phyloP scores from a whole-genome alignment of 2,797 vertebrate species.

The Sebastes hubbsi region DNA sequence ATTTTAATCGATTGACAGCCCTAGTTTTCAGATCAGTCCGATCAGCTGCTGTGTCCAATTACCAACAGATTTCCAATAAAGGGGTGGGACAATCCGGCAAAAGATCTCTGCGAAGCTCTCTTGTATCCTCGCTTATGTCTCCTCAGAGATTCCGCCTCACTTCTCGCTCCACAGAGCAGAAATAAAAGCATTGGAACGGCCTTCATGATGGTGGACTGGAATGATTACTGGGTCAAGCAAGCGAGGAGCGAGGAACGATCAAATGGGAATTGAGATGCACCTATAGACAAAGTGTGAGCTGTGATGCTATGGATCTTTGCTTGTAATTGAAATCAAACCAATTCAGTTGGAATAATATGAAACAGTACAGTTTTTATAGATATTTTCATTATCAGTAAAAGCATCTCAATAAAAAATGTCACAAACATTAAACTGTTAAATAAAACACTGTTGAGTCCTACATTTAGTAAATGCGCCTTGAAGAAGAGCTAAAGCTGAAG shows the following conservation, averaged over 20 bases:
- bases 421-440: background rate
- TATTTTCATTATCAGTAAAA: background rate
- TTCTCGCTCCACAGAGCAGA: background rate
- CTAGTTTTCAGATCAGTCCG: background rate
- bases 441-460: background rate
- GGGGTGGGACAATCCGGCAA: background rate
- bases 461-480: background rate
- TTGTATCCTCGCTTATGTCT: background rate
- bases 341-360: no score
- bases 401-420: background rate
- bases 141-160: background rate
- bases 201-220: background rate
- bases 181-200: background rate
- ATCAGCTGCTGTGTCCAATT: background rate
- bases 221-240: background rate
- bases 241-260: background rate
- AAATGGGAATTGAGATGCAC: background rate
- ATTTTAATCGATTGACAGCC: no score
- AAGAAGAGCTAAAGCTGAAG: background rate
- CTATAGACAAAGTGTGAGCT: background rate
- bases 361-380: background rate
- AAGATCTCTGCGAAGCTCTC: background rate
- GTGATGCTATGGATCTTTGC: background rate
- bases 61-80: background rate
- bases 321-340: background rate